Evolutionary conservation across 1,140 invertebrate species (phyloP).

Genomic region (Ylistrum balloti): DNA sequence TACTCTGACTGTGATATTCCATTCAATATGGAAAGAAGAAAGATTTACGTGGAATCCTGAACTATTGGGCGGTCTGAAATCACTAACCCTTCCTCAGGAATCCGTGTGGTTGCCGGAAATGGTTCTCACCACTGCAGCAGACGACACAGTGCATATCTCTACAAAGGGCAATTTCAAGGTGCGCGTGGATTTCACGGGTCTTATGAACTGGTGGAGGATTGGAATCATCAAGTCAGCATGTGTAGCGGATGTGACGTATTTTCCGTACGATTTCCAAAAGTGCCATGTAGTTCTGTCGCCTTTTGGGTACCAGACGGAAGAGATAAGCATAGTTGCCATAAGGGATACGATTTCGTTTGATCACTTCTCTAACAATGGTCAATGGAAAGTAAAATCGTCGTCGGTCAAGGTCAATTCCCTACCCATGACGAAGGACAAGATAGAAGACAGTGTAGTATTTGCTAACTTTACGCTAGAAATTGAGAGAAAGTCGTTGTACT

Average conservation of each 20-base stretch:
- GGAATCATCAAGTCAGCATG: constrained; percentile 38
- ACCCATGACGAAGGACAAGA: constrained; percentile 3
- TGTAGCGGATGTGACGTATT: constrained; percentile 49
- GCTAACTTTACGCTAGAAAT: constrained; percentile 5
- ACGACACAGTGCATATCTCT: neutral
- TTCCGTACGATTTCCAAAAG: constrained; percentile 49
- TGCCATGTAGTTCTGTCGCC: constrained; percentile 36
- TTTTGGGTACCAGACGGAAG: neutral
- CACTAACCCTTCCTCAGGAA: neutral
- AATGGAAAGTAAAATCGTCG: constrained; percentile 42
- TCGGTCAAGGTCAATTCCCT: neutral
- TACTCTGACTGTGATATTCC: neutral
- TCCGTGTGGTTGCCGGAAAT: constrained; percentile 47
- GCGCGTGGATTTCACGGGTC: neutral
- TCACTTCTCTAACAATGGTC: constrained; percentile 38
- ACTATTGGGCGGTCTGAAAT: neutral
- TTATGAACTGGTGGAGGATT: neutral
- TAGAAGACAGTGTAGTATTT: constrained; percentile 25
- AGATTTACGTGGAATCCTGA: constrained; percentile 45
- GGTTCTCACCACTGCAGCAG: constrained; percentile 26
- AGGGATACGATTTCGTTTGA: neutral
- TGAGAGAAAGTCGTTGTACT: constrained; percentile 52
- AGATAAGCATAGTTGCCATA: neutral
- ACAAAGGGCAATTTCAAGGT: neutral
- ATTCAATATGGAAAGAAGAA: constrained; percentile 39